Conservation (phyloP, 2,888 invertebrate genomes). For the Phyto melanocephala region DNA sequence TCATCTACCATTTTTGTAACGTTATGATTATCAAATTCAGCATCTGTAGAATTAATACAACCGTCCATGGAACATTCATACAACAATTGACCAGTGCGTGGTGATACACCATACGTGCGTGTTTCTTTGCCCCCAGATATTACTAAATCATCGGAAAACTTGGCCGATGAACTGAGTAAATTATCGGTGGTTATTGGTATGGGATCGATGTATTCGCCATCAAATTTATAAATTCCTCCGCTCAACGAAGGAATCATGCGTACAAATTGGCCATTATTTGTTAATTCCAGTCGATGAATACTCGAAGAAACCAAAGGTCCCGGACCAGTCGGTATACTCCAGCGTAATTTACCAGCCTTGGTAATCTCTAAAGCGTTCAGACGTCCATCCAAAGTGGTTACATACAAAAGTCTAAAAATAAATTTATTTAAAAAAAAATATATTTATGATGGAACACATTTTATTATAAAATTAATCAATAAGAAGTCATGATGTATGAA, state of each 20-base stretch:
- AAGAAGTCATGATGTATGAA: neutral
- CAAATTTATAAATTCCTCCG: conserved; percentile 94
- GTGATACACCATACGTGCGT: conserved; percentile 90
- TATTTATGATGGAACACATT: conserved; percentile 3
- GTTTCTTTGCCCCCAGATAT: conserved; percentile 94
- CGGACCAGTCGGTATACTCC: conserved; percentile 88
- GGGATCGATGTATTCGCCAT: conserved; percentile 92
- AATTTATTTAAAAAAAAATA: neutral
- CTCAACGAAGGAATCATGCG: conserved; percentile 95
- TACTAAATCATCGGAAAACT: conserved; percentile 90
- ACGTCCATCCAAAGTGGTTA: conserved; percentile 94
- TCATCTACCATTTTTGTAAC: conserved; percentile 35
- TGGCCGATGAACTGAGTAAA: conserved; percentile 91
- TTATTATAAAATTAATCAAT: conserved; percentile 22
- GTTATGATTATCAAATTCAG: conserved; percentile 66
- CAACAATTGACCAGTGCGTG: conserved; percentile 84
- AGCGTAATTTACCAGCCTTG: conserved; percentile 84
- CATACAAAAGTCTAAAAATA: conserved; percentile 84
- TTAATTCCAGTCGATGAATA: conserved; percentile 91
- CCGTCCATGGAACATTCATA: conserved; percentile 89
- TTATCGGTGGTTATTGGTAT: conserved; percentile 92
- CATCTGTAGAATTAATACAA: conserved; percentile 85
- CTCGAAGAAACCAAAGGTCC: conserved; percentile 91
- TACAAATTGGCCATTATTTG: conserved; percentile 90
- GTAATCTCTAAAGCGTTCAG: conserved; percentile 89